A percentile compares a stretch with the other conserved stretches of the same genome.
phyloP scores from a whole-genome alignment of 2,888 invertebrate genomes.

The Pachycephus smyrnensis region DNA sequence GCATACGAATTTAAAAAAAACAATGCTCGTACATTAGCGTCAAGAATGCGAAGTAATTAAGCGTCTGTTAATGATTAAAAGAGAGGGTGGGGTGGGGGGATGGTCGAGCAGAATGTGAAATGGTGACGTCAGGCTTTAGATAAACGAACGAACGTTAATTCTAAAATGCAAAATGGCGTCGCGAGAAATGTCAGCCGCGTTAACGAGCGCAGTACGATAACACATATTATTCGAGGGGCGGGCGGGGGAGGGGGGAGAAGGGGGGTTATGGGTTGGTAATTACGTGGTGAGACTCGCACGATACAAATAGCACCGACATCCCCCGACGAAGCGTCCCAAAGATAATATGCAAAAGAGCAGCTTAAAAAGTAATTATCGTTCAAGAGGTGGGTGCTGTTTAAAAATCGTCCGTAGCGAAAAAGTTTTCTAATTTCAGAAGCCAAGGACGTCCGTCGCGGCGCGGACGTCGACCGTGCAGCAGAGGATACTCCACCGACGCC shows the following conservation, averaged over 20 bases:
- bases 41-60: neutral
- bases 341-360: constrained; percentile 63
- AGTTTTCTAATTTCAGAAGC: constrained; percentile 66
- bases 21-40: neutral
- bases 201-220: neutral
- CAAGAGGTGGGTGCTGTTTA: constrained; percentile 59
- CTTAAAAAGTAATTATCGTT: constrained; percentile 66
- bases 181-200: neutral
- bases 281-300: neutral
- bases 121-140: neutral
- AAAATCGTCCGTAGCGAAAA: constrained; percentile 65
- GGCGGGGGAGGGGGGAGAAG: neutral
- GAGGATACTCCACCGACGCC: neutral
- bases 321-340: constrained; percentile 28
- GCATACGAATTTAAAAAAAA: neutral
- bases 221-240: neutral
- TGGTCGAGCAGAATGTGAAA: neutral
- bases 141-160: neutral
- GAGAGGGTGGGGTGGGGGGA: neutral
- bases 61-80: neutral
- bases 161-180: neutral
- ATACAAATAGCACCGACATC: neutral
- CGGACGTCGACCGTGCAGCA: constrained; percentile 20
- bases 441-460: constrained; percentile 36
- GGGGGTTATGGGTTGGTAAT: neutral